phyloP scores from a whole-genome alignment of 2,113 vertebrate genomes.

The cat (Felis catus) region DNA sequence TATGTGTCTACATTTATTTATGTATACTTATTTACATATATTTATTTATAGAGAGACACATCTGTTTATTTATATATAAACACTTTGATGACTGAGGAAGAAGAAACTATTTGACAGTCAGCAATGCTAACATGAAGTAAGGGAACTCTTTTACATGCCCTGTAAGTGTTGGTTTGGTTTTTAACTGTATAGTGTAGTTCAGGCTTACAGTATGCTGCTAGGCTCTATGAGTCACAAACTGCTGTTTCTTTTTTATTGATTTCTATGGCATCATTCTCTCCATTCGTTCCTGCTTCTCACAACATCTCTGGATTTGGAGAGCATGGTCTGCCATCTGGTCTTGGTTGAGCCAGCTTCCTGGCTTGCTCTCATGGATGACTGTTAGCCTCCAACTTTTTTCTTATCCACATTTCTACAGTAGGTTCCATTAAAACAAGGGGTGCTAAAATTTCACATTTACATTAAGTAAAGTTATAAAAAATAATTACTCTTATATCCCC shows the following conservation, averaged over 20 bases:
- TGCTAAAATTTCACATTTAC: not conserved
- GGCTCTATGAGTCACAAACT: not conserved
- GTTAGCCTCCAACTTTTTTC: not conserved
- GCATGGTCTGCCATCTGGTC: not conserved
- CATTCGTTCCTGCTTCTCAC: not conserved
- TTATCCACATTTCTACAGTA: not conserved
- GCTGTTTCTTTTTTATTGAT: not conserved
- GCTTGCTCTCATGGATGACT: not conserved
- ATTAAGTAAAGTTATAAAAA: not conserved
- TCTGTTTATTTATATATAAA: not conserved
- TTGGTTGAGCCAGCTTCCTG: not conserved
- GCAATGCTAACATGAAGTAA: not conserved
- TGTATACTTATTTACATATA: not conserved
- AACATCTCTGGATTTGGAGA: not conserved
- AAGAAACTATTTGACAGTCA: not conserved
- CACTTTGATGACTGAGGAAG: not conserved
- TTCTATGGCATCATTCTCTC: not conserved
- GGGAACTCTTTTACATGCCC: not conserved
- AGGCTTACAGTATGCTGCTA: not conserved
- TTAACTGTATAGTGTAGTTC: not conserved
- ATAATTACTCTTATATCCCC: not conserved
- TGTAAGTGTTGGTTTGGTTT: not conserved
- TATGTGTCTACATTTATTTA: not conserved
- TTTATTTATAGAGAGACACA: not conserved
- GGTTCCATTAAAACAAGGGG: not conserved